Percentiles rank a stretch among this genome's conserved stretches.
These are phyloP conservation scores for Malacoraja senta DNA, from an alignment of 2,797 vertebrate species.

Conservation along the genomic window DNA sequence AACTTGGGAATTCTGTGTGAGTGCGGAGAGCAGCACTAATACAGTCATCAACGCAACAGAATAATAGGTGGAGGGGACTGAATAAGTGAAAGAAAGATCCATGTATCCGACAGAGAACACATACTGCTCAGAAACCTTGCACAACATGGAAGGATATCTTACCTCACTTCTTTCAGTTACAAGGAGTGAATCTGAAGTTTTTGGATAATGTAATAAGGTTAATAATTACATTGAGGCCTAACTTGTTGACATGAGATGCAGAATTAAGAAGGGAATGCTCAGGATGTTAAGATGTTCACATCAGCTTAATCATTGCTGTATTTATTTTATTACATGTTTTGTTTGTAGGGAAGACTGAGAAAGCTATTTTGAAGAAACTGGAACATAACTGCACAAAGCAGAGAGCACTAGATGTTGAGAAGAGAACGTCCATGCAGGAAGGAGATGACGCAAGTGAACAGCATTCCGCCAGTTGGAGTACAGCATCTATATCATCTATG, in stretches of 20 bases:
- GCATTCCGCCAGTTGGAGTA: conserved; percentile 45
- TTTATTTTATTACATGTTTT: neutral
- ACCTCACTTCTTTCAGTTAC: neutral
- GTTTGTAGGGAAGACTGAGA: conserved; percentile 67
- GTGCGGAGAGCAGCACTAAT: too few species aligned
- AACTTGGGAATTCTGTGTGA: too few species aligned
- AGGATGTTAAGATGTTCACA: neutral
- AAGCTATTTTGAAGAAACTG: conserved; percentile 67
- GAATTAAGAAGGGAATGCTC: too few species aligned
- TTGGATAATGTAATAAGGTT: neutral
- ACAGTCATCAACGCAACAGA: too few species aligned
- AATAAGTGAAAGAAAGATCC: too few species aligned
- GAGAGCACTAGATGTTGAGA: conserved; percentile 60
- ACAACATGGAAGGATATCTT: neutral
- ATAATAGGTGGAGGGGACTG: too few species aligned
- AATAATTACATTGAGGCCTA: neutral
- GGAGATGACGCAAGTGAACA: conserved; percentile 45
- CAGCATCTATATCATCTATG: conserved; percentile 44
- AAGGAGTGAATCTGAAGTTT: neutral
- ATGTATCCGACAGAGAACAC: too few species aligned
- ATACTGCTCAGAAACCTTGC: too few species aligned
- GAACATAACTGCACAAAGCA: conserved; percentile 69
- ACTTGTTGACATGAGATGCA: neutral
- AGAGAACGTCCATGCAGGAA: conserved; percentile 53
- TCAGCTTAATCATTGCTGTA: neutral